A percentile compares a stretch with the other conserved stretches of the same genome.
Evolutionary conservation across 2,888 invertebrate genomes (phyloP).

Genomic region (Thymelicus lineola): DNA sequence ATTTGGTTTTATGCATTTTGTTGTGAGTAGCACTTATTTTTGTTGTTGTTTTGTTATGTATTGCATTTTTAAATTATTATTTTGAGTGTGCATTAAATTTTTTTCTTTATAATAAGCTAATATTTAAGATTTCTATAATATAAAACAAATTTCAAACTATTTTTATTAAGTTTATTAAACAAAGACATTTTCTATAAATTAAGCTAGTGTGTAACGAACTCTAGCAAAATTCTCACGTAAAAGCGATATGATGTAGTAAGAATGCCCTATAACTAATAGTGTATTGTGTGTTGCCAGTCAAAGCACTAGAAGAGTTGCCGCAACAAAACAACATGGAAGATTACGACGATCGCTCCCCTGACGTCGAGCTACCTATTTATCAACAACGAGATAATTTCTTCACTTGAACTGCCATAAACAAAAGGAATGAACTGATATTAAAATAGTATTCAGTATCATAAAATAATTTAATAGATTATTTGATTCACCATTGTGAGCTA

Average conservation of each 20-base stretch:
- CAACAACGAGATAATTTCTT: slow-evolving; percentile 95
- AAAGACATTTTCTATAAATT: background rate
- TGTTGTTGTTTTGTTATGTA: slow-evolving; percentile 47
- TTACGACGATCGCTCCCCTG: slow-evolving; percentile 90
- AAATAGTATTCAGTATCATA: background rate
- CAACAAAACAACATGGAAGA: slow-evolving; percentile 85
- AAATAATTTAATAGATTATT: background rate
- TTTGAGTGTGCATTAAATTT: slow-evolving; percentile 47
- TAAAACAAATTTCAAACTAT: background rate
- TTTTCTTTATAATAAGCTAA: background rate
- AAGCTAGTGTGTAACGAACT: background rate
- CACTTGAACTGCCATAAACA: slow-evolving; percentile 68
- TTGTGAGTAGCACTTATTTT: slow-evolving; percentile 77
- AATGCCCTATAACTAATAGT: slow-evolving; percentile 32
- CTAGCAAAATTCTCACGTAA: background rate
- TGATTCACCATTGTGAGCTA: background rate
- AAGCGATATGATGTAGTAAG: background rate
- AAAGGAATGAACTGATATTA: background rate
- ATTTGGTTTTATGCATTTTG: slow-evolving; percentile 80
- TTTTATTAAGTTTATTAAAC: too few relatives aligned
- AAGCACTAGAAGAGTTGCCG: slow-evolving; percentile 91
- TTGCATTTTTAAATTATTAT: slow-evolving; percentile 45
- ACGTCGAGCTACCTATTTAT: slow-evolving; percentile 92
- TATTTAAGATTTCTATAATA: background rate
- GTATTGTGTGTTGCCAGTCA: slow-evolving; percentile 78